Conservation (phyloP, 2,888 invertebrate genomes). For the Odontocerum albicorne region DNA sequence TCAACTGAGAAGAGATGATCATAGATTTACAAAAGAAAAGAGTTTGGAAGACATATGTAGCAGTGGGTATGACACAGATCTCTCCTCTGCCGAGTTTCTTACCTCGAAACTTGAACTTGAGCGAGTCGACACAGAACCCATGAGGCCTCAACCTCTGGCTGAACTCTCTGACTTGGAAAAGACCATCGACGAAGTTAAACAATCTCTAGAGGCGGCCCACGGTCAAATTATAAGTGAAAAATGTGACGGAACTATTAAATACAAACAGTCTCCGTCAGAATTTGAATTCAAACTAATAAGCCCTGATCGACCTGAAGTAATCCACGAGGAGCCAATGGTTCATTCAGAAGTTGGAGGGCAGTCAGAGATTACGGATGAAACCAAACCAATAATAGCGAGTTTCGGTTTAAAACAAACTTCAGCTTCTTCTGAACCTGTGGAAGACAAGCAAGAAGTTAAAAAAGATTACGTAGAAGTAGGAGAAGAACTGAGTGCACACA, state of each 20-base stretch:
- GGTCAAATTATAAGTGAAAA: conserved; percentile 68
- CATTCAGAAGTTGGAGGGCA: conserved; percentile 46
- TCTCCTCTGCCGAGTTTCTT: conserved; percentile 64
- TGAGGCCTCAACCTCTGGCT: conserved; percentile 53
- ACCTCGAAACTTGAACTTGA: conserved; percentile 57
- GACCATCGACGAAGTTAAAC: conserved; percentile 71
- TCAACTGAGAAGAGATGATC: conserved; percentile 47
- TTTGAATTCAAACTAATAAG: conserved; percentile 68
- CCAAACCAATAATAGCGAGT: conserved; percentile 44
- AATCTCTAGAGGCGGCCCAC: conserved; percentile 70
- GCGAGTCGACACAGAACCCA: conserved; percentile 56
- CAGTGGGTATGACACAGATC: conserved; percentile 68
- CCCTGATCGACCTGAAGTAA: conserved; percentile 59
- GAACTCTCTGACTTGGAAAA: conserved; percentile 65
- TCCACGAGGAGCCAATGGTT: conserved; percentile 60
- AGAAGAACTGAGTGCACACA: conserved; percentile 39
- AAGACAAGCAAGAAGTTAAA: conserved; percentile 40
- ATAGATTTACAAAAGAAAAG: conserved; percentile 54
- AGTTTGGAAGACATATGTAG: conserved; percentile 68
- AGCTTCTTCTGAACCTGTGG: conserved; percentile 30
- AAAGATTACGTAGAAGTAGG: conserved; percentile 40
- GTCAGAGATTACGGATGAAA: conserved; percentile 52
- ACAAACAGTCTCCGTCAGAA: conserved; percentile 73
- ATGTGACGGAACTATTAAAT: conserved; percentile 65
- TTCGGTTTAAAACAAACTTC: conserved; percentile 31